Conservation (phyloP, 2,797 vertebrate species). For the Gymnodraco acuticeps region DNA sequence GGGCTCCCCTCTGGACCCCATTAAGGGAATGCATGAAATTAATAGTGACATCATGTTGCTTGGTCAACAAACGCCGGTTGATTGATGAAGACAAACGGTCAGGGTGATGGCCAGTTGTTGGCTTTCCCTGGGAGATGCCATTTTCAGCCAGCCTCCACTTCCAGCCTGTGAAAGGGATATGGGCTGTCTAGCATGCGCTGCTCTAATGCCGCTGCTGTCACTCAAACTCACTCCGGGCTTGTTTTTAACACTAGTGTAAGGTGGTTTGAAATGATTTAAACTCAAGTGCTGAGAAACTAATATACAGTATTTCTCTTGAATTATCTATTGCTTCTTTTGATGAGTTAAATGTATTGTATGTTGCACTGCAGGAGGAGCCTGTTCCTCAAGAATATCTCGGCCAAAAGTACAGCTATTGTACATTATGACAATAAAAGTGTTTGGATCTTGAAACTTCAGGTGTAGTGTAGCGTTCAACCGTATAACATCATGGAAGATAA, state of each 20-base stretch:
- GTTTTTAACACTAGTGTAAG: slow-evolving; percentile 63
- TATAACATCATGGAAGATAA: background rate
- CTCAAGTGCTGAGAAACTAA: slow-evolving; percentile 42
- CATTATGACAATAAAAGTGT: too few species aligned
- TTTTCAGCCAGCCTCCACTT: slow-evolving; percentile 75
- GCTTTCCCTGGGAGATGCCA: slow-evolving; percentile 84
- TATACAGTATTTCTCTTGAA: background rate
- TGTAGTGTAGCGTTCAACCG: slow-evolving; percentile 32
- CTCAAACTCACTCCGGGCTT: slow-evolving; percentile 65
- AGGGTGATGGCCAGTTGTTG: slow-evolving; percentile 87
- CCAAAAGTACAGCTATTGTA: too few species aligned
- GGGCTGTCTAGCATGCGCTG: slow-evolving; percentile 62
- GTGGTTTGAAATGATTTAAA: slow-evolving; percentile 50
- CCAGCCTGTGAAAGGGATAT: slow-evolving; percentile 82
- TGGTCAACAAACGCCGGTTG: slow-evolving; percentile 89
- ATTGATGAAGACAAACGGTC: slow-evolving; percentile 91
- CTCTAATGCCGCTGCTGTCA: slow-evolving; percentile 72
- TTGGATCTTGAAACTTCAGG: slow-evolving; percentile 6
- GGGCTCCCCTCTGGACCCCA: slow-evolving; percentile 82
- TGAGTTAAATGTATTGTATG: too few species aligned
- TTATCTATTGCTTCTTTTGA: too few species aligned
- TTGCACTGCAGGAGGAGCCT: too few species aligned
- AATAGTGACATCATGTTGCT: slow-evolving; percentile 91
- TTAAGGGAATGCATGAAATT: slow-evolving; percentile 89
- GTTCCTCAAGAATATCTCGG: too few species aligned